Evolutionary conservation across 23 tunicate species (phyloP), one percentile per base, ranked within the genome.

Genomic region (Phallusia fumigata): DNA sequence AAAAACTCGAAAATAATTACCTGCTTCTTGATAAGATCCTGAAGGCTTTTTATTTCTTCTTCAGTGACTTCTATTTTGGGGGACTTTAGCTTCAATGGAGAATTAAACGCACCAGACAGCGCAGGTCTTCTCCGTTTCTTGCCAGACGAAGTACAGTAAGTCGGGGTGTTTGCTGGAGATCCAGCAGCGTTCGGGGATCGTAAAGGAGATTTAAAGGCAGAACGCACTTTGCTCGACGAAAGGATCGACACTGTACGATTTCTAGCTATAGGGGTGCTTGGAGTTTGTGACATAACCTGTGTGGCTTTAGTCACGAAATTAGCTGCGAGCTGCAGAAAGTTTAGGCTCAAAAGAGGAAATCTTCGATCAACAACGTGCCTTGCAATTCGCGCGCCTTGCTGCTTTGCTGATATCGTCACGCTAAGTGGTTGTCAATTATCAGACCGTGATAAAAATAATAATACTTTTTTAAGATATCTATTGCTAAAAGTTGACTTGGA

Each of bases 161-260:
- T 13, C 18, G 35, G 11, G 44, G 53, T 24, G 30, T 35, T 81
- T 19, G 77, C 28, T 0, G 80, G 33, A 12, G 32, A 30, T 2
- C 32, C 19, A 40, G 53, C 6, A 36, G 78, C 6, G 33, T 32
- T 72, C 13, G 80, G 85, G 0, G 88, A 79, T 32, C 91, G 81
- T 18, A 75, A 52, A 31, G 97, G 97, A 31, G 97, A 92, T 76
- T 92, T 92, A 85, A 92, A 92, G n/a, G 97, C 85, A 10, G 88
- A 75, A 35, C 83, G 83, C n/a, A 86, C 91, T 84, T 87, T 87
- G 30, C 81, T 50, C 0, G 89, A 74, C 32, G 84, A 91, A 35
- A 89, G 36, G 5, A 83, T n/a, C 3, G 90, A 86, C 18, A 87
- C 31, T 75, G 88, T 78, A 30, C 88, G 79, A 83, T 85, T 85